Base-by-base conservation (phyloP, 2,888 invertebrate species). In the Scaptomyza reducta region DNA sequence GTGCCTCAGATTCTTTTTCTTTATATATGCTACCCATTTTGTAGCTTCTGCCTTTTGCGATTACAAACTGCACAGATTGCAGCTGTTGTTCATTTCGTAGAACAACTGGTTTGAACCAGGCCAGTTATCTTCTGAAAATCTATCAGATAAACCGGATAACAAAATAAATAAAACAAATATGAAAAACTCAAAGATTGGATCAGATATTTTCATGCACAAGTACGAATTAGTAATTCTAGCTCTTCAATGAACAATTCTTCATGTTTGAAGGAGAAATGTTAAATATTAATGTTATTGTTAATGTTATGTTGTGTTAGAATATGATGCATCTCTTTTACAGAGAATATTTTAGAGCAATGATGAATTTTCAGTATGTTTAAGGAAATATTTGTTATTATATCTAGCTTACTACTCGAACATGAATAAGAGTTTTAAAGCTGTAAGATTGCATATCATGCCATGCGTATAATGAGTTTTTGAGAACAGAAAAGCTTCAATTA, bases 121-220 rank as follows among this genome's bases (percentile, higher is more conserved):
- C 41, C 10, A 45, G 40, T 54, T 70, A 70, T 73, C 73, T 56
- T 22, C 38, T 44, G 63, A 46, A 46, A 63, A 70, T 73, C 73
- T 63, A 75, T 70, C 73, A 59, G 70, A 64, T 75, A 75, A 70
- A 64, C 64, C 64, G 70, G 64, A 57, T 22, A 59, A 44, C 47
- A 13, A 41, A 54, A 58, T 62, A 61, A 69, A 62, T 62, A 61
- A 68, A 46, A 58, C 50, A 56, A 66, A 66, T 57, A 68, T 56
- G 70, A 62, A 10, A 58, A 69, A 58, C 50, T 46, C 45, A 69
- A 25, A 55, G 40, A 64, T 59, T 58, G 38, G 50, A 31, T 51
- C 31, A 73, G 33, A 47, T 66, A 53, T 44, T 49, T 31, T 9
- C 33, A 5, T 2, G 3, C 1, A 22, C 22, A 22, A 22, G 4